phyloP scores from a whole-genome alignment of 2,797 vertebrate genomes.

The Pantherophis vulpinus region DNA sequence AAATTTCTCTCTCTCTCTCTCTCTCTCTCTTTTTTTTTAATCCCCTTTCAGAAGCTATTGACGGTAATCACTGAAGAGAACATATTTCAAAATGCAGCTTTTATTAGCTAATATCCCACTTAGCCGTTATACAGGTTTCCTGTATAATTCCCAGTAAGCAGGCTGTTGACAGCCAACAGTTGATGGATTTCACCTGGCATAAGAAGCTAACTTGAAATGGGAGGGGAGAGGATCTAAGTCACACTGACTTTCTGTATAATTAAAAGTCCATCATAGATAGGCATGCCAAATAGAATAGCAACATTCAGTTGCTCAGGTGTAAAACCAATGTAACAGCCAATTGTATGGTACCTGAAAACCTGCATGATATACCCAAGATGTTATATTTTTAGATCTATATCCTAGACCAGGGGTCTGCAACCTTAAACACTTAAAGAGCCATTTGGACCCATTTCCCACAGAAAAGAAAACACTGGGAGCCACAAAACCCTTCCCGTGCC shows the following conservation, averaged over 20 bases:
- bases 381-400: background rate
- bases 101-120: slow-evolving; percentile 31
- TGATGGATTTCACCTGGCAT: background rate
- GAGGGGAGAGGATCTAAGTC: background rate
- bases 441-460: too few relatives aligned
- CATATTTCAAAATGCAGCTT: slow-evolving; percentile 26
- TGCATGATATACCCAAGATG: background rate
- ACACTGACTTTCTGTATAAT: background rate
- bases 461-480: too few relatives aligned
- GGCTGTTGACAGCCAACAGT: slow-evolving; percentile 20
- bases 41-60: background rate
- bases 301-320: background rate
- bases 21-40: background rate
- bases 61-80: slow-evolving; percentile 44
- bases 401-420: too few relatives aligned
- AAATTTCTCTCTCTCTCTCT: background rate
- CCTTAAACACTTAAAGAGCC: too few relatives aligned
- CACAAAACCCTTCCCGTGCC: too few relatives aligned
- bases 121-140: slow-evolving; percentile 42
- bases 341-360: background rate
- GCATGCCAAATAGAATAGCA: background rate
- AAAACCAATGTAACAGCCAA: background rate
- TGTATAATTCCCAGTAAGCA: slow-evolving; percentile 42
- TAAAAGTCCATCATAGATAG: background rate
- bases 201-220: background rate